Evolutionary conservation across 2,888 invertebrate species (phyloP), one percentile per base, ranked within the genome.

Genomic region (Sisyra nigra): DNA sequence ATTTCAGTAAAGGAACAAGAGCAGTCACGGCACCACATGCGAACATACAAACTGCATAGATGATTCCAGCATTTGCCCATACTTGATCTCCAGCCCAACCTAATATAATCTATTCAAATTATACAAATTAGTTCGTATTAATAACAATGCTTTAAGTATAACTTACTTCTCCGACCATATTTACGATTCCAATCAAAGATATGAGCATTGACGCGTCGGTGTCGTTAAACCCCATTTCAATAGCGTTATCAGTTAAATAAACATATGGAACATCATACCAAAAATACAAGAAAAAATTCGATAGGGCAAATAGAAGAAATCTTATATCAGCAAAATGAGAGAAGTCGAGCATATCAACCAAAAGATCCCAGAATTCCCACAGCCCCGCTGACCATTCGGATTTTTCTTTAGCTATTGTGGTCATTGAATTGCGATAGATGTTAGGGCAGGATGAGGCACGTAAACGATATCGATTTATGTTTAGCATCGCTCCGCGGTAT

Each of bases 251-350:
- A 2, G 84, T 77, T 50, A 91, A 72, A 66, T 88, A 93, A 51
- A 93, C 83, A 61, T 93, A 93, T 2, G 91, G 89, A 44, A 92
- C 86, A 60, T 93, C 92, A 62, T 85, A 85, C 84, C 91, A 91
- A 54, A 85, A 80, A 67, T 92, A 92, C 48, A 93, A 69, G 15
- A 91, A 68, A 60, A 91, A 87, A 66, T 91, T 92, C 46, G 89
- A 89, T 14, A 91, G 58, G 17, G 85, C 79, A 65, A 92, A 91
- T 42, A 85, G 64, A 19, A 82, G 64, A 64, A 83, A 87, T 49
- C 69, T 72, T 15, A 70, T 70, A 60, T 85, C 83, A 41, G 68
- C 63, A 60, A 88, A 83, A 64, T 85, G 80, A 0, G 83, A 81
- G 57, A 86, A 76, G 61, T 88, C 86, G 38, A 86, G 67, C 63